Evolutionary conservation across 1,140 invertebrate genomes (phyloP).

Genomic region (Drosophila jambulina): DNA sequence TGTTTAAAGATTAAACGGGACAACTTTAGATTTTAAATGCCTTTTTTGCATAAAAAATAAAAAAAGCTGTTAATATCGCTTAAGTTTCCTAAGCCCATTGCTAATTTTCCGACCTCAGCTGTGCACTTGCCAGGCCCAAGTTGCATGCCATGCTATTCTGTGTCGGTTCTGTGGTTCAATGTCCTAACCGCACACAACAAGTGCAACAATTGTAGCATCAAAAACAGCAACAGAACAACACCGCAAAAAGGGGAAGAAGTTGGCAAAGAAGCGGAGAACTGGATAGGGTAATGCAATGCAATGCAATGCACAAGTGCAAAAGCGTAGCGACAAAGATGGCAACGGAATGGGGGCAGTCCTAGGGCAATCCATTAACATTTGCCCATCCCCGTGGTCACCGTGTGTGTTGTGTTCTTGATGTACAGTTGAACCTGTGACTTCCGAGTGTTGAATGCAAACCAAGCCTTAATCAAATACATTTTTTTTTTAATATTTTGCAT

Average conservation of each 20-base stretch:
- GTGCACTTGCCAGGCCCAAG: slow-evolving; percentile 16
- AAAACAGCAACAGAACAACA: slow-evolving; percentile 32
- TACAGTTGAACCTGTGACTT: slow-evolving; percentile 51
- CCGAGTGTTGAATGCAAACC: slow-evolving; percentile 5
- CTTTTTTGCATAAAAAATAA: background rate
- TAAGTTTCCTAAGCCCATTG: background rate
- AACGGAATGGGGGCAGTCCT: slow-evolving; percentile 57
- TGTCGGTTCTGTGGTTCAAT: slow-evolving; percentile 65
- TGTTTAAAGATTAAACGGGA: too few species aligned
- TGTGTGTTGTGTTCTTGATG: slow-evolving; percentile 12
- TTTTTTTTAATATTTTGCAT: slow-evolving; percentile 1
- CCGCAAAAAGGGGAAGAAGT: slow-evolving; percentile 33
- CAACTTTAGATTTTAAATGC: too few species aligned
- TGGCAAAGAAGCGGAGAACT: slow-evolving; percentile 17
- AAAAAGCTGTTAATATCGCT: background rate
- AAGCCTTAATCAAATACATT: background rate
- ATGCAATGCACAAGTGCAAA: slow-evolving; percentile 41
- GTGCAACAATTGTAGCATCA: slow-evolving; percentile 65
- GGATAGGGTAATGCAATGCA: slow-evolving; percentile 15
- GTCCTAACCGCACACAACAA: slow-evolving; percentile 76
- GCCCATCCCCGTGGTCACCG: slow-evolving; percentile 1
- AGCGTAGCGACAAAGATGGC: slow-evolving; percentile 47
- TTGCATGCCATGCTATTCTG: slow-evolving; percentile 43
- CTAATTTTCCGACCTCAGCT: slow-evolving; percentile 15
- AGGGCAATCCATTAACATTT: slow-evolving; percentile 60